Base-by-base conservation (phyloP, 2,797 vertebrate genomes). In the Microctenopoma lineatum region DNA sequence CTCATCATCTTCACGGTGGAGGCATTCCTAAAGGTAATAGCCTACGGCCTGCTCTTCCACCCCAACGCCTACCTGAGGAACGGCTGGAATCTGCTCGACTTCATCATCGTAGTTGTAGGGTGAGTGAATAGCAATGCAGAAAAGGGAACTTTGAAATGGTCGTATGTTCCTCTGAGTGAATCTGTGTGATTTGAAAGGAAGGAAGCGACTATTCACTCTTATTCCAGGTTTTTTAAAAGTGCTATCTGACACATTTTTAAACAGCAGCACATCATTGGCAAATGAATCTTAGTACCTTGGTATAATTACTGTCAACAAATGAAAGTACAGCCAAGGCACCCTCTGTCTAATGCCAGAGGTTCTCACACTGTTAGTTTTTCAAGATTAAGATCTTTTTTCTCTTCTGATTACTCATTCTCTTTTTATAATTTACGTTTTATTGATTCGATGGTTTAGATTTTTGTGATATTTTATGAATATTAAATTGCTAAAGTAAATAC, bases 1-100 rank as follows among this genome's bases (percentile, higher is more conserved):
- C 98, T 99, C 94, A 99, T 99, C 93, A 98, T 99, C 95, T 99
- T 99, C 94, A 99, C 98, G 56, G 97, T 99, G 94, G 98, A 99
- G 94, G 97, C 98, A 73, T 99, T 99, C 93, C 95, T 99, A 89
- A 99, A 99, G 96, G 96, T 99, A 88, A 97, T 99, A 91, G 97
- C 98, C 38, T 98, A 99, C 26, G 98, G 98, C 91, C 95, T 99
- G 81, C 96, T 99, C 90, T 98, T 98, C 94, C 98, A 99, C 84
- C 97, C 97, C 80, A 99, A 99, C 66, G 97, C 97, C 84, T 99
- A 99, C 94, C 95, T 99, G 93, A 96, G 98, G 92, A 99, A 99
- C 10, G 98, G 98, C 87, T 99, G 98, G 98, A 99, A 99, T 93
- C 92, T 99, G 92, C 94, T 99, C 75, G 98, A 99, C 91, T 99